Percentiles rank a stretch among this genome's conserved stretches.
phyloP scores from a whole-genome alignment of 1,140 invertebrate genomes.

The Monomorium pharaonis region DNA sequence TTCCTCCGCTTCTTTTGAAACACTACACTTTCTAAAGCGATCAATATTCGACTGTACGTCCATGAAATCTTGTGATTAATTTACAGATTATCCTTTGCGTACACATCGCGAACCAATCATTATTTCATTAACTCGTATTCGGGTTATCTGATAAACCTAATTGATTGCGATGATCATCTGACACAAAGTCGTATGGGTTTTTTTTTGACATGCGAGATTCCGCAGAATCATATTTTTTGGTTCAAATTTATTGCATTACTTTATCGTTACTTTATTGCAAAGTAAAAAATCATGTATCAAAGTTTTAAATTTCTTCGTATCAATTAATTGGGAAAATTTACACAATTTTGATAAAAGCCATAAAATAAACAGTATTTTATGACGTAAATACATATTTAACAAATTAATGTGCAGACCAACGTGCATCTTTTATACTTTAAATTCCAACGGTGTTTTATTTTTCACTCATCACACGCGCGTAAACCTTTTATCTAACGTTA shows the following conservation, averaged over 20 bases:
- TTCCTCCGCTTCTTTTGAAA: slow-evolving; percentile 15
- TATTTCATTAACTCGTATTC: slow-evolving; percentile 60
- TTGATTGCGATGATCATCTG: slow-evolving; percentile 41
- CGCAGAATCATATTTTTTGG: slow-evolving; percentile 6
- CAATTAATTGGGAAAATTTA: not conserved
- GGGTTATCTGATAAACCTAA: slow-evolving; percentile 46
- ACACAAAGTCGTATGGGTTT: slow-evolving; percentile 22
- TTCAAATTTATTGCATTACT: not conserved
- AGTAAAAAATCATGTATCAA: not conserved
- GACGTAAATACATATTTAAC: not conserved
- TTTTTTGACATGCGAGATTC: slow-evolving; percentile 20
- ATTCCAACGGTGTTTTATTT: not conserved
- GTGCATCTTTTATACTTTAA: not conserved
- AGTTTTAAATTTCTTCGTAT: not conserved
- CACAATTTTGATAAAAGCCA: not conserved
- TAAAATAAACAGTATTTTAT: not conserved
- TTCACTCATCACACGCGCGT: not conserved
- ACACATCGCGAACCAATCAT: not conserved
- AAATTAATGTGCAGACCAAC: not conserved
- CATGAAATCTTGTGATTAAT: slow-evolving; percentile 17
- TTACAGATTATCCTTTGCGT: slow-evolving; percentile 28
- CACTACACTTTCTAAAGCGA: slow-evolving; percentile 51
- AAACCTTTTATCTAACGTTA: not conserved
- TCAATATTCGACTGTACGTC: slow-evolving; percentile 40
- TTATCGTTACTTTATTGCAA: not conserved